Evolutionary conservation across 2,888 invertebrate species (phyloP).

Genomic region (Desoria tigrina): DNA sequence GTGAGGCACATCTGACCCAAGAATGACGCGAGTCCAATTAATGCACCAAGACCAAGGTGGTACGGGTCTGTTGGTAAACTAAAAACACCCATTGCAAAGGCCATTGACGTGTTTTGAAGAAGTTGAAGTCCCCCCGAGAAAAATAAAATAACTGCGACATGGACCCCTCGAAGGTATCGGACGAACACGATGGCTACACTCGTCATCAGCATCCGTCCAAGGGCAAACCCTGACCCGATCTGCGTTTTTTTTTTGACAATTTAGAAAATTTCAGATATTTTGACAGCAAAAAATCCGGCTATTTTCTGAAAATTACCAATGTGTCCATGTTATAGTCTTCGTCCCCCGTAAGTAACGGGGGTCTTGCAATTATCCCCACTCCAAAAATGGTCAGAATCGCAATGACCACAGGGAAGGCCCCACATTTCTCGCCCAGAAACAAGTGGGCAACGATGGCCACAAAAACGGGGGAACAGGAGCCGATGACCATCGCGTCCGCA

Average conservation of each 20-base stretch:
- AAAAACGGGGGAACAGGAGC: slow-evolving; percentile 26
- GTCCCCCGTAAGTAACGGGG: slow-evolving; percentile 44
- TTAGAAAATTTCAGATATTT: too few species aligned
- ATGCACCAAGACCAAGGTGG: slow-evolving; percentile 25
- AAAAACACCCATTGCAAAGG: slow-evolving; percentile 31
- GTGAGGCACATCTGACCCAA: slow-evolving; percentile 36
- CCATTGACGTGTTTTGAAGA: slow-evolving; percentile 16
- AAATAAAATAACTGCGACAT: slow-evolving; percentile 39
- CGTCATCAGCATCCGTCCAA: slow-evolving; percentile 30
- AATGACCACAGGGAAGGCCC: slow-evolving; percentile 36
- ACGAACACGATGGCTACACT: slow-evolving; percentile 37
- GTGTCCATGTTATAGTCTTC: slow-evolving; percentile 38
- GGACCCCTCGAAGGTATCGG: slow-evolving; percentile 42
- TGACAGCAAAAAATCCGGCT: too few species aligned
- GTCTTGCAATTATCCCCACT: slow-evolving; percentile 41
- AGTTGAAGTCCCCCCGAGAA: slow-evolving; percentile 41
- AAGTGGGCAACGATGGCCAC: slow-evolving; percentile 39
- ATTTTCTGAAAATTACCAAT: too few species aligned
- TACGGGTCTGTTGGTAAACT: slow-evolving; percentile 25
- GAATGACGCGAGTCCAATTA: slow-evolving; percentile 30
- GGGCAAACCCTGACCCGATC: slow-evolving; percentile 42
- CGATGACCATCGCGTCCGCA: slow-evolving; percentile 36
- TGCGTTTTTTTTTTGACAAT: too few species aligned
- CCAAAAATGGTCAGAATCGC: slow-evolving; percentile 40
- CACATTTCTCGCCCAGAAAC: slow-evolving; percentile 45